These are phyloP conservation scores for Poeciliopsis retropinna DNA, from an alignment of 2,113 vertebrate species.

Conservation along the genomic window DNA sequence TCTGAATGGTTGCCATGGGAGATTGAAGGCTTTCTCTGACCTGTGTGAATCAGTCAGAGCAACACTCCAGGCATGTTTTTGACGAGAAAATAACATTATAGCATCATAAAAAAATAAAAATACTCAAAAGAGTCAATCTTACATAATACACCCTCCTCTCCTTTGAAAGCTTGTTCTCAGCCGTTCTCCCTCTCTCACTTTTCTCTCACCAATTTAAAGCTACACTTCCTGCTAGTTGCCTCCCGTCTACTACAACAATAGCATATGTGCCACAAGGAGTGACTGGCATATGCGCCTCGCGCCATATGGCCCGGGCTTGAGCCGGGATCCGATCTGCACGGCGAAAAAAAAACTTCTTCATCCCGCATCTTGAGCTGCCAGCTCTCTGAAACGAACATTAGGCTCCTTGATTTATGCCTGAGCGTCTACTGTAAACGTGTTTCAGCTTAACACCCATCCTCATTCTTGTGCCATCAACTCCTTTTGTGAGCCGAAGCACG, in stretches of 20 bases:
- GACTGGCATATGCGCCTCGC: slow-evolving; percentile 65
- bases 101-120: too few species aligned
- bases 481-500: slow-evolving; percentile 68
- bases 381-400: slow-evolving; percentile 77
- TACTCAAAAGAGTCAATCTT: too few species aligned
- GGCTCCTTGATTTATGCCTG: slow-evolving; percentile 73
- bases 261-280: slow-evolving; percentile 57
- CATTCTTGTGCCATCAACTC: slow-evolving; percentile 68
- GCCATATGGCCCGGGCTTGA: slow-evolving; percentile 77
- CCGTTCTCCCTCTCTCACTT: neutral
- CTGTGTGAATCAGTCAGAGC: too few species aligned
- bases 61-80: too few species aligned
- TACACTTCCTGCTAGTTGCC: neutral
- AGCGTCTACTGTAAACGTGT: slow-evolving; percentile 76
- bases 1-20: too few species aligned
- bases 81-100: too few species aligned
- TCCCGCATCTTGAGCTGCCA: slow-evolving; percentile 65
- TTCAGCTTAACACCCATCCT: slow-evolving; percentile 72
- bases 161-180: neutral
- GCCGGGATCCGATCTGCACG: slow-evolving; percentile 57
- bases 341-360: slow-evolving; percentile 68
- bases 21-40: too few species aligned
- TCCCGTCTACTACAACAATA: slow-evolving; percentile 18
- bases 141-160: too few species aligned
- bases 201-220: slow-evolving; percentile 23